A percentile compares a stretch with the other conserved stretches of the same genome.
Evolutionary conservation across 2,113 vertebrate species (phyloP).

Genomic region (Cyprinodon variegatus): DNA sequence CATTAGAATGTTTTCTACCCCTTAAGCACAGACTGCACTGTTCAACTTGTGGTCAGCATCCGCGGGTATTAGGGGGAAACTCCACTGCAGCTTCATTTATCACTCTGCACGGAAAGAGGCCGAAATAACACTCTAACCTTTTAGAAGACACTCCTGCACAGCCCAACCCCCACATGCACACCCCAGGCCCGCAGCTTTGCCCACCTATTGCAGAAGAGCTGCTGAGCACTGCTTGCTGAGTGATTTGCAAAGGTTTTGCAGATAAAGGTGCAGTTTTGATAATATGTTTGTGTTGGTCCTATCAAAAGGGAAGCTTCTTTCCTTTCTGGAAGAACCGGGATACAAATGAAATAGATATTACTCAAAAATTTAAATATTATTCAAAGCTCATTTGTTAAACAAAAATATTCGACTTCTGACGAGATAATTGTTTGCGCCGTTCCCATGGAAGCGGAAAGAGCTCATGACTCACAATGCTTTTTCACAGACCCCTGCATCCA

Average conservation of each 20-base stretch:
- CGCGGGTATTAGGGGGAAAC: slow-evolving; percentile 37
- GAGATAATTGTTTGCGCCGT: background rate
- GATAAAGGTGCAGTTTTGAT: slow-evolving; percentile 14
- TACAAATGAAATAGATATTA: background rate
- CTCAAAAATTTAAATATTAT: background rate
- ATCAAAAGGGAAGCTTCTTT: slow-evolving; percentile 28
- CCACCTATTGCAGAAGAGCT: background rate
- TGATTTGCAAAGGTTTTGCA: slow-evolving; percentile 14
- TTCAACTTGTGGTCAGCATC: slow-evolving; percentile 7
- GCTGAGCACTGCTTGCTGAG: slow-evolving; percentile 8
- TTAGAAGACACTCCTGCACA: slow-evolving; percentile 48
- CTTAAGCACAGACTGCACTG: slow-evolving; percentile 9
- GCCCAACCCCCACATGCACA: background rate
- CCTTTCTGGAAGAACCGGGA: background rate
- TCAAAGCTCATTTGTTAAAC: background rate
- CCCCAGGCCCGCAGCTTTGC: slow-evolving; percentile 4
- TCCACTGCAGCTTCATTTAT: slow-evolving; percentile 18
- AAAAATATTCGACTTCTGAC: background rate
- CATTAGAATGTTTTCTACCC: background rate
- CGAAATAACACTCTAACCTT: slow-evolving; percentile 31
- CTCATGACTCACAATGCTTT: background rate
- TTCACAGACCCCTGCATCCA: background rate
- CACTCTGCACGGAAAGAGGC: slow-evolving; percentile 10
- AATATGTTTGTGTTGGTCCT: background rate
- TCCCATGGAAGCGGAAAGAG: background rate